These are phyloP conservation scores for Maniola jurtina DNA, from an alignment of 1,140 invertebrate genomes.

Conservation along the genomic window DNA sequence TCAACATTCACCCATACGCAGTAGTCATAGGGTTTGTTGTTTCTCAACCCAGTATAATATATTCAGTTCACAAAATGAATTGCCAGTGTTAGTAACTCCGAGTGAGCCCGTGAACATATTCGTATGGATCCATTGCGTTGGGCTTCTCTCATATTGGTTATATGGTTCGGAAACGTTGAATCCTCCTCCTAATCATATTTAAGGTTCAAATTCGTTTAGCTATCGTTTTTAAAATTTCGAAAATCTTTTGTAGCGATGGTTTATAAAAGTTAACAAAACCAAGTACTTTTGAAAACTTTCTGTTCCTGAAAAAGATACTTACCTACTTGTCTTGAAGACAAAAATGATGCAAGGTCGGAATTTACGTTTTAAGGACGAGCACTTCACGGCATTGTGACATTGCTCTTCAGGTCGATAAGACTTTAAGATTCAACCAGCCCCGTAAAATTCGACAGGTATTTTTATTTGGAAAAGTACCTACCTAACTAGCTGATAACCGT, in stretches of 20 bases:
- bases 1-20: slow-evolving; percentile 49
- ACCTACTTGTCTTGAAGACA: not conserved
- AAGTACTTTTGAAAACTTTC: not conserved
- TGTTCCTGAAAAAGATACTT: not conserved
- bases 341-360: not conserved
- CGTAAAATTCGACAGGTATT: not conserved
- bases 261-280: not conserved
- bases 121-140: slow-evolving; percentile 54
- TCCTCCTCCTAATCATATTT: slow-evolving; percentile 46
- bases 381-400: not conserved
- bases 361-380: not conserved
- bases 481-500: no score
- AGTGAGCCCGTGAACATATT: slow-evolving; percentile 77
- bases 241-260: not conserved
- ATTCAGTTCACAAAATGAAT: slow-evolving; percentile 78
- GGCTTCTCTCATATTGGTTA: slow-evolving; percentile 64
- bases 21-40: slow-evolving; percentile 51
- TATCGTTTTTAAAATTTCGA: not conserved
- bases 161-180: slow-evolving; percentile 46
- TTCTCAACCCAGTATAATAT: slow-evolving; percentile 59
- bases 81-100: slow-evolving; percentile 76
- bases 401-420: not conserved
- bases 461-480: no score
- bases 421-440: not conserved
- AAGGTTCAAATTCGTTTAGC: slow-evolving; percentile 43